Conservation (phyloP, 2,888 invertebrate species). For the Apamea monoglypha region DNA sequence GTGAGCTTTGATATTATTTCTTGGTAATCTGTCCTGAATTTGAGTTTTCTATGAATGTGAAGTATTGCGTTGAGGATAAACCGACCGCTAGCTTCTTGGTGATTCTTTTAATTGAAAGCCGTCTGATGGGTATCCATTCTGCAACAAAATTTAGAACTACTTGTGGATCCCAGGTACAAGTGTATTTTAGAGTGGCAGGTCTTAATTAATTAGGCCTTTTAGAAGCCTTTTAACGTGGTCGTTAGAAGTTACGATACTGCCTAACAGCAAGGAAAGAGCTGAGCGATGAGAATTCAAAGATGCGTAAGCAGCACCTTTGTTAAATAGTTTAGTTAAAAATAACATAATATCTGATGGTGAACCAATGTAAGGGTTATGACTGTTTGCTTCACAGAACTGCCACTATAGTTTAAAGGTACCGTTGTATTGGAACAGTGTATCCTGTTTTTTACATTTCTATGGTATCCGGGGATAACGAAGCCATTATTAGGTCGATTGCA, state of each 20-base stretch:
- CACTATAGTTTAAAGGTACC: constrained; percentile 1
- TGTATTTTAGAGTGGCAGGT: constrained; percentile 3
- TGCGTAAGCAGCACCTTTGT: neutral
- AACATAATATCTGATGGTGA: neutral
- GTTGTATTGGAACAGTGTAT: neutral
- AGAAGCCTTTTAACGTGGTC: neutral
- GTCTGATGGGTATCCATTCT: neutral
- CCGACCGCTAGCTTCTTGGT: constrained; percentile 12
- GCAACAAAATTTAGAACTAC: neutral
- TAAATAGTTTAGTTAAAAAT: constrained; percentile 2
- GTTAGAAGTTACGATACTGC: neutral
- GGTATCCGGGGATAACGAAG: neutral
- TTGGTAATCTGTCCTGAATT: too few species aligned
- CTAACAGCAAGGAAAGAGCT: neutral
- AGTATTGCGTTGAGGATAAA: too few species aligned
- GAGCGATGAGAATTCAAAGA: constrained; percentile 1
- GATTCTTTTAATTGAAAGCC: neutral
- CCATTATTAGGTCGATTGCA: neutral
- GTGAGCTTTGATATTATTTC: too few species aligned
- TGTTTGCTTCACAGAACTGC: neutral
- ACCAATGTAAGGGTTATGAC: neutral
- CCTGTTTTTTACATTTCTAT: too few species aligned
- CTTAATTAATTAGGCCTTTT: neutral
- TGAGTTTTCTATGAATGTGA: too few species aligned
- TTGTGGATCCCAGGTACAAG: neutral